Base-by-base conservation (phyloP, 2,113 vertebrate species). In the Lanius collurio region DNA sequence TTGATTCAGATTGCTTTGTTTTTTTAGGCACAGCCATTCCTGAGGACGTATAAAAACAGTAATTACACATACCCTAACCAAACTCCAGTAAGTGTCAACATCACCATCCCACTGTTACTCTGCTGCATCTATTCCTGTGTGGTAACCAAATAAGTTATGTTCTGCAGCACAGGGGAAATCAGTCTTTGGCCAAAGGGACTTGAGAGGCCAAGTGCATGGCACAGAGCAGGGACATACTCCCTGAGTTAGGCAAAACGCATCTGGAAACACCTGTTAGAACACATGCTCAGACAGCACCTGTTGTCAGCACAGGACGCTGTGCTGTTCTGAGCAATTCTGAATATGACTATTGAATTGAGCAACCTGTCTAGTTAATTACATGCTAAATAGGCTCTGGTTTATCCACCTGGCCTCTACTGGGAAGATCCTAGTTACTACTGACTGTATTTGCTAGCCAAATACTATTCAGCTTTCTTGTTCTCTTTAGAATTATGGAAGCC, bases 401-500 rank as follows among this genome's bases (percentile, higher is more conserved):
- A 57, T 71, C 69, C 15, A 52, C 24, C 13, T 80, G 52, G 20
- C n/a, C 53, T 89, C 73, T 87, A 2, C 7, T n/a, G 49, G 55
- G 56, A 67, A 74, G 19, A 37, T 77, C 8, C 23, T 33, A 20
- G 19, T 60, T 91, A 39, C 31, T 68, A n/a, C 65, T 78, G 56
- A 33, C 37, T 86, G 11, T 69, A 37, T 83, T 88, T 93, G 26
- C 50, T 49, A 78, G 44, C 9, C 60, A 78, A 92, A 93, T 39
- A 21, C 7, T 89, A 50, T 75, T 75, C 71, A 90, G 18, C 49
- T 90, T 84, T 86, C 35, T 85, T 76, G 59, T 35, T 78, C 13
- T 62, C 93, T 96, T 71, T 90, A 99, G 99, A 92, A 52, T 50
- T 95, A 98, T 37, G 99, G 99, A n/a, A 99, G 98, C n/a, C 94